These are phyloP conservation scores for Drosophila sulfurigaster DNA, from an alignment of 1,140 invertebrate species.

Conservation along the genomic window DNA sequence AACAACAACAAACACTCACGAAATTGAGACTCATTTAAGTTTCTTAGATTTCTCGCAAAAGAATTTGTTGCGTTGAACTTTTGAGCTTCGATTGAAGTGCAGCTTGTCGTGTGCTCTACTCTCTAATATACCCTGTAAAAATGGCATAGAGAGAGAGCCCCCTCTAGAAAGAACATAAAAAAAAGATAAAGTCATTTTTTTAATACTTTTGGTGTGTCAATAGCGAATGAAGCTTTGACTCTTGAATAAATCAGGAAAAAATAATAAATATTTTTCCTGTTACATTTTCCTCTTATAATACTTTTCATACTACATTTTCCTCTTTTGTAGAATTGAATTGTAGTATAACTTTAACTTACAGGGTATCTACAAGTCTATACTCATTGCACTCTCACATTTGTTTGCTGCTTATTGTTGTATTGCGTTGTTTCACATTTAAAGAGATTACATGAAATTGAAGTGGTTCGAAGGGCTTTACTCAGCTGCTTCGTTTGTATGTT, in stretches of 20 bases:
- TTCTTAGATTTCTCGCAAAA: conserved; percentile 20
- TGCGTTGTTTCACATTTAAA: conserved; percentile 76
- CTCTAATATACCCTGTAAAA: conserved; percentile 1
- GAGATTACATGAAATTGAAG: conserved; percentile 80
- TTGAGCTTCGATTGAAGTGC: conserved; percentile 55
- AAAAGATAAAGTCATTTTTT: too few species aligned
- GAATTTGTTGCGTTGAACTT: conserved; percentile 40
- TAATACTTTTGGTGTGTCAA: too few species aligned
- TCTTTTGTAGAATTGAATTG: too few species aligned
- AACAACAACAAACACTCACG: conserved; percentile 23
- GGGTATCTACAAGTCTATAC: conserved; percentile 6
- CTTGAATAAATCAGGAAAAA: too few species aligned
- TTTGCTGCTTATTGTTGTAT: conserved; percentile 21
- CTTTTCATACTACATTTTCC: too few species aligned
- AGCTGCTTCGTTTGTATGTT: conserved; percentile 27
- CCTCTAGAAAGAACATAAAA: background rate
- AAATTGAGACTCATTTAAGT: conserved; percentile 75
- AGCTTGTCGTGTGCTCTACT: conserved; percentile 30
- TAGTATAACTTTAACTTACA: background rate
- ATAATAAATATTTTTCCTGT: too few species aligned
- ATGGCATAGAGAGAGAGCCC: background rate
- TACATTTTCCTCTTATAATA: too few species aligned
- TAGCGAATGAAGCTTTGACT: too few species aligned
- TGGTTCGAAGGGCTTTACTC: conserved; percentile 46
- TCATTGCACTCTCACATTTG: background rate